Percentiles rank a stretch among this genome's conserved stretches.
phyloP scores from a whole-genome alignment of 1,140 invertebrate genomes.

The Akabosia matsudoensis region DNA sequence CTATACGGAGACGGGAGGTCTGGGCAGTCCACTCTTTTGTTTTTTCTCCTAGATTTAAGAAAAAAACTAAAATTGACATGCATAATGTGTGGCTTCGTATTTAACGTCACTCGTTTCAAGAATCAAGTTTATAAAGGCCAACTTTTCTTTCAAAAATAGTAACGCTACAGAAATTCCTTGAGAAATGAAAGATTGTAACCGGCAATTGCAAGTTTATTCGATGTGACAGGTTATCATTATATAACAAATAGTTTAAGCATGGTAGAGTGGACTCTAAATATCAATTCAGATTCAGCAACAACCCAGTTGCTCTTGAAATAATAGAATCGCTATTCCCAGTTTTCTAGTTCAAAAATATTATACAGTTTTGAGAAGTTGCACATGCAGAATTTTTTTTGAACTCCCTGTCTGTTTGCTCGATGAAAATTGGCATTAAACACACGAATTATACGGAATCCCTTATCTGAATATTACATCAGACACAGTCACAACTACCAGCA shows the following conservation, averaged over 20 bases:
- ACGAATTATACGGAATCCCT: neutral
- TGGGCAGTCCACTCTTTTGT: neutral
- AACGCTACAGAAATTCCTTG: no score
- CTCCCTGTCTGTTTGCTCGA: neutral
- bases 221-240: neutral
- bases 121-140: no score
- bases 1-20: neutral
- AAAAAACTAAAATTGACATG: neutral
- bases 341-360: no score
- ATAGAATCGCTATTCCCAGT: no score
- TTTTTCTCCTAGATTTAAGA: neutral
- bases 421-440: conserved; percentile 7
- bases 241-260: neutral
- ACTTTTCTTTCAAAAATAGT: no score
- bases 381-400: no score
- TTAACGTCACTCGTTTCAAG: no score
- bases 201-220: neutral
- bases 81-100: neutral
- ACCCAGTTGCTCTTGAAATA: no score
- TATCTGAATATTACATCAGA: conserved; percentile 4
- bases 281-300: no score
- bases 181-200: no score
- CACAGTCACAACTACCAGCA: neutral
- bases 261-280: no score
- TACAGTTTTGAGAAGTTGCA: no score